Conservation (phyloP, 2,888 invertebrate species). For the Leucophenga montana region DNA sequence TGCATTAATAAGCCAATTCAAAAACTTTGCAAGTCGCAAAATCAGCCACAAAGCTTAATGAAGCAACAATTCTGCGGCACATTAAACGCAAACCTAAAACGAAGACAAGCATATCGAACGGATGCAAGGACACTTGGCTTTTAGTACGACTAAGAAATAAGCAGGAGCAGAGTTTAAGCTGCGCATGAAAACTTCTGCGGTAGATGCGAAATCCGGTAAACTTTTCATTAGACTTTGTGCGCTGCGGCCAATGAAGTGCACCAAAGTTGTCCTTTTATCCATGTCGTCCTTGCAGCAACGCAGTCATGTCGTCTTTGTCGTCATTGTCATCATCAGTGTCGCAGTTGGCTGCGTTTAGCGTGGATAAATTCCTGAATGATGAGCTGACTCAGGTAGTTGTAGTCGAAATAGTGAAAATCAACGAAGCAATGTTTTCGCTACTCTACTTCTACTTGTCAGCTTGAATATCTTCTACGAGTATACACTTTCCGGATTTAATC, state of each 20-base stretch:
- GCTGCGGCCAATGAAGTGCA: constrained; percentile 6
- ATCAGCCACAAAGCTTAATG: constrained; percentile 46
- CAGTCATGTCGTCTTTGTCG: neutral
- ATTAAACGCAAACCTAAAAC: constrained; percentile 13
- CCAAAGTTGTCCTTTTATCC: neutral
- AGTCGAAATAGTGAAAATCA: neutral
- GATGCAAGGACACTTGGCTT: constrained; percentile 49
- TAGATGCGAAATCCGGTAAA: neutral
- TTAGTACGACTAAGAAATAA: neutral
- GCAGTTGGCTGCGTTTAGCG: neutral
- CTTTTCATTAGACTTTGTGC: constrained; percentile 2
- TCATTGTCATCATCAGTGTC: neutral
- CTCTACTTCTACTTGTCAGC: neutral
- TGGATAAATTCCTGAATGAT: neutral
- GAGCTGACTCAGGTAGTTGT: neutral
- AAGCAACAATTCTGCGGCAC: constrained; percentile 54
- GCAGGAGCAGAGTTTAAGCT: neutral
- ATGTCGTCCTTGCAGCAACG: no score
- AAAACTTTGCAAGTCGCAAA: constrained; percentile 9
- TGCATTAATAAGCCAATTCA: constrained; percentile 11
- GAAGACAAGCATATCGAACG: constrained; percentile 1
- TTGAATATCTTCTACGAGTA: neutral
- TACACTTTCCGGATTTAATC: neutral
- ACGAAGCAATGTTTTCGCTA: constrained; percentile 16
- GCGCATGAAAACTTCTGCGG: neutral